Base-by-base conservation (phyloP, 2,797 vertebrate species). In the Momotus momota region DNA sequence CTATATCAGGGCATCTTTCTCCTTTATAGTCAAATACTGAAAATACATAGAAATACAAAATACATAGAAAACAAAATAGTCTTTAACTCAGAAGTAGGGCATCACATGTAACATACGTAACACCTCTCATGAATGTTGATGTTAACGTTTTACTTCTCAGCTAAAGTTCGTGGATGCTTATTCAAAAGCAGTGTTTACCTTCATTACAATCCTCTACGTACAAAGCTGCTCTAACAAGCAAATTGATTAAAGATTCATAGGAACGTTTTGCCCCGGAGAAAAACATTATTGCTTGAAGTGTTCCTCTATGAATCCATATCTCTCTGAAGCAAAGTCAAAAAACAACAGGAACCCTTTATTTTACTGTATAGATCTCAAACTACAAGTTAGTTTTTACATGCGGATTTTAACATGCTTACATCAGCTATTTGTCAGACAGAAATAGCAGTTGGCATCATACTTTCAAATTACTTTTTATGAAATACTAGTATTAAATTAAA, bases 161-260 rank as follows among this genome's bases (percentile, higher is more conserved):
- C 16, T 60, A 4, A 91, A 80, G 20, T 61, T 85, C 67, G n/a
- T 52, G 9, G 22, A 58, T 73, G 40, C 12, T 71, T 74, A 65
- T 18, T 78, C 55, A 91, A 89, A 93, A 91, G 38, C 43, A 71
- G 6, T 33, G 45, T 73, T 94, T 82, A 88, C 22, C 40, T 80
- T 85, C 79, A 78, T 85, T 85, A 89, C 48, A 96, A 89, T 67
- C 67, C 10, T 64, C 57, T 67, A 77, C 0, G 0, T 60, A 74
- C 7, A 83, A 81, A 91, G 66, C 51, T 80, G 31, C 31, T 89
- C 33, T 91, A 92, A 86, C 8, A 16, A 45, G 45, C 38, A 86
- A 91, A 78, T 45, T 45, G 27, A 90, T 93, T 94, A 93, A 92
- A 91, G 64, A 94, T 91, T 91, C 71, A 77, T 82, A 65, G 92